Conservation (phyloP, 2,113 vertebrate species). For the Eudyptes chrysolophus region DNA sequence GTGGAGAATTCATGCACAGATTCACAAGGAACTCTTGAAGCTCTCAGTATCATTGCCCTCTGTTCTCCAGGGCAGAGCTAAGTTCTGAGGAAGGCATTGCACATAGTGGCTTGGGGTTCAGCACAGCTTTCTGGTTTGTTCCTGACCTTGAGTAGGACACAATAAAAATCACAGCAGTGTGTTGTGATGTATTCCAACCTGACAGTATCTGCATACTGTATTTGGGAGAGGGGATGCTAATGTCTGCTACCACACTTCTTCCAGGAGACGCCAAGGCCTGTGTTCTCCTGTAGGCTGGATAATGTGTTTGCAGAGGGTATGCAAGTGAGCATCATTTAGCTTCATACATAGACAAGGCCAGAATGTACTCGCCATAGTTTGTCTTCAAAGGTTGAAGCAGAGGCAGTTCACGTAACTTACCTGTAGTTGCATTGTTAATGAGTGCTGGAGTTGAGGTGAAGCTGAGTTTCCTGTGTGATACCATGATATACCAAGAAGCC, state of each 20-base stretch:
- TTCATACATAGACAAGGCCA: not conserved
- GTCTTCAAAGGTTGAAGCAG: not conserved
- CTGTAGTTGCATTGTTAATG: not conserved
- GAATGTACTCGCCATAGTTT: not conserved
- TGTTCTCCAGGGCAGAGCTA: not conserved
- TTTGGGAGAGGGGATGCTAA: not conserved
- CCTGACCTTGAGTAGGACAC: not conserved
- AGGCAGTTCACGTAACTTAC: not conserved
- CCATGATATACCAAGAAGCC: not conserved
- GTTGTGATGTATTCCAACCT: not conserved
- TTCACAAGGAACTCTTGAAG: not conserved
- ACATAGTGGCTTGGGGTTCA: not conserved
- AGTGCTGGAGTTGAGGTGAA: not conserved
- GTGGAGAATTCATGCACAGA: not conserved
- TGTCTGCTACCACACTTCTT: not conserved
- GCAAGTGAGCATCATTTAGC: not conserved
- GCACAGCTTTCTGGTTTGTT: not conserved
- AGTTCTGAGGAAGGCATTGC: not conserved
- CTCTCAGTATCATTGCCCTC: not conserved
- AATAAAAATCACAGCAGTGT: not conserved
- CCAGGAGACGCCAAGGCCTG: not conserved
- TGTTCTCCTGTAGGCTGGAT: not conserved
- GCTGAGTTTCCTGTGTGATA: not conserved
- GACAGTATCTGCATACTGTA: not conserved
- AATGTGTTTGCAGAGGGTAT: not conserved